Base-by-base conservation (phyloP, 2,113 vertebrate species). In the Laticauda colubrina region DNA sequence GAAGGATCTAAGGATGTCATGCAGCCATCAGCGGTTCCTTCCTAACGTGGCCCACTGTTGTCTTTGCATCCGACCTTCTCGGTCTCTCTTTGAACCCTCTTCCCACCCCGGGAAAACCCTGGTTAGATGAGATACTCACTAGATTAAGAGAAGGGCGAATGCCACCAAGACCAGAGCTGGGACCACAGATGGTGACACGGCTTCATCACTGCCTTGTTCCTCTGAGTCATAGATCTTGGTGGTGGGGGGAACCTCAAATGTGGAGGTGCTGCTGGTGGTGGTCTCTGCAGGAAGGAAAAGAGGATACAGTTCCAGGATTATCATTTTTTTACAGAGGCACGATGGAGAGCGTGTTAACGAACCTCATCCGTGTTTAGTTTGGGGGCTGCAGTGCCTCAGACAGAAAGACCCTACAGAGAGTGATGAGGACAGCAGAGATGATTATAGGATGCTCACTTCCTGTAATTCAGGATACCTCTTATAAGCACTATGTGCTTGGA, bases 141-240 rank as follows among this genome's bases (percentile, higher is more conserved):
- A 97, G 95, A 97, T 97, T 96, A 97, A 95, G 95, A 97, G 94
- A 92, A 96, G 87, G 51, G 97, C 93, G 34, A 96, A 95, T 69
- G 96, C 96, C 94, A 94, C 96, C 97, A 97, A 29, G 29, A 96
- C 95, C 94, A 97, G 95, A 92, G 95, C 95, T 85, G 95, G 95
- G 95, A 96, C 93, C 96, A 96, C 97, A 95, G 96, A 96, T 45
- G 97, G 92, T 93, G 96, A 95, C 94, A 95, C 93, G 94, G 96
- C 91, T 0, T 96, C 95, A 43, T 96, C 91, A 0, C 92, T 95
- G 87, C 95, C 94, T 4, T 51, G 95, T 5, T 0, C 95, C 3
- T 96, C 97, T 18, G 96, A 94, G 93, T 97, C 96, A 0, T 94
- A 97, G 91, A 94, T 95, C 93, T 96, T 96, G 94, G 96, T 97